These are phyloP conservation scores for Streblospio benedicti DNA, from an alignment of 1,140 invertebrate genomes.

Conservation along the genomic window DNA sequence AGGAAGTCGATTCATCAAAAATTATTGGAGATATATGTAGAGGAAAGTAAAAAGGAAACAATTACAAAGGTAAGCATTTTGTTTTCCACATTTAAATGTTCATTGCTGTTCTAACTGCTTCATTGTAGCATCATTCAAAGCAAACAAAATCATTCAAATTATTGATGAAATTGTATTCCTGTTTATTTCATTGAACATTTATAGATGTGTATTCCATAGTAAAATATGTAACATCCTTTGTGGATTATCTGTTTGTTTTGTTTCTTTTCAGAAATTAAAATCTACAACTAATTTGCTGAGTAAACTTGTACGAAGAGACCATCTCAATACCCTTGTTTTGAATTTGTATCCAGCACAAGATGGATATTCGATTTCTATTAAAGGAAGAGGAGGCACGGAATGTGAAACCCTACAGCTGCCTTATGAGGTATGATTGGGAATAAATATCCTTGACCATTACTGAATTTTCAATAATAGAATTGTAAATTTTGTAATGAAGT, in stretches of 20 bases:
- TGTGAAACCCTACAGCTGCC: slow-evolving; percentile 49
- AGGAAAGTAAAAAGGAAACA: slow-evolving; percentile 36
- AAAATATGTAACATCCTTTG: no score
- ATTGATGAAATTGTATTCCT: no score
- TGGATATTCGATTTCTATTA: slow-evolving; percentile 76
- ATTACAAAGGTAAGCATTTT: slow-evolving; percentile 27
- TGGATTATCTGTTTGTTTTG: no score
- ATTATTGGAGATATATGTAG: slow-evolving; percentile 40
- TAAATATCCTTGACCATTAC: slow-evolving; percentile 43
- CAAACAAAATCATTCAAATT: no score
- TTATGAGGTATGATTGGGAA: slow-evolving; percentile 52
- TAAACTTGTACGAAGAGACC: slow-evolving; percentile 71
- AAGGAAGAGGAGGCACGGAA: slow-evolving; percentile 50
- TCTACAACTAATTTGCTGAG: slow-evolving; percentile 71
- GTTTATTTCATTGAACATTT: no score
- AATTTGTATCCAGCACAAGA: slow-evolving; percentile 85
- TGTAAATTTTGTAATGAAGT: background rate
- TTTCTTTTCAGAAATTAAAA: slow-evolving; percentile 50
- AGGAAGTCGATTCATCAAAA: slow-evolving; percentile 42
- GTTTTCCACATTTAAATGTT: background rate
- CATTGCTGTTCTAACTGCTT: no score
- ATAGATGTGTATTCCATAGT: no score
- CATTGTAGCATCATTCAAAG: no score
- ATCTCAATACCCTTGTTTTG: slow-evolving; percentile 76
- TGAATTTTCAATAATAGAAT: slow-evolving; percentile 3